Conservation (phyloP, 2,113 vertebrate genomes). For the Malurus cyaneus region DNA sequence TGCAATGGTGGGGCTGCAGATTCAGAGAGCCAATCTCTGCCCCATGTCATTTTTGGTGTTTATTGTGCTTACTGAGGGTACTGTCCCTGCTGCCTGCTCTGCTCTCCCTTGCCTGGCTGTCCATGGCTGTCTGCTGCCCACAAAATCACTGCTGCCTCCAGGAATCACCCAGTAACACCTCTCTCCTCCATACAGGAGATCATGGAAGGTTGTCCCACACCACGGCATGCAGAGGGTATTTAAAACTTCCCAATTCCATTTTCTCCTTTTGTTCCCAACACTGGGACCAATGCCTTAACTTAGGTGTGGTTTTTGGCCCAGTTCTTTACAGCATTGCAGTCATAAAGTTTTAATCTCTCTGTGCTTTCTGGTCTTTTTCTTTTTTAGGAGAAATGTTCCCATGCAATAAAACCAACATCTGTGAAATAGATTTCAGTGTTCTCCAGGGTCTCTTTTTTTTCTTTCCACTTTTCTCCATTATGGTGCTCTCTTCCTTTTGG, state of each 20-base stretch:
- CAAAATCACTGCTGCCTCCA: rapidly evolving
- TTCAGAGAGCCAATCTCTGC: not conserved
- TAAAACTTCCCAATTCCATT: not conserved
- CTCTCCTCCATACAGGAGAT: not conserved
- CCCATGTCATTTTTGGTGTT: not conserved
- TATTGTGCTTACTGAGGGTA: not conserved
- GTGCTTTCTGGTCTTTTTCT: not conserved
- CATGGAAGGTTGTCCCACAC: not conserved
- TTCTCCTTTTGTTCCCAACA: not conserved
- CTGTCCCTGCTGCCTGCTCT: not conserved
- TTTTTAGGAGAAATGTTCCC: not conserved
- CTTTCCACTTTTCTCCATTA: not conserved
- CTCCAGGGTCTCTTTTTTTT: not conserved
- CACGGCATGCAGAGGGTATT: not conserved
- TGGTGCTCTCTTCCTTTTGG: not conserved
- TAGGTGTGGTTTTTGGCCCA: rapidly evolving
- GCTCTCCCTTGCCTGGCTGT: not conserved
- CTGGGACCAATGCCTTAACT: not conserved
- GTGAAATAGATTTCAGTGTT: conserved; percentile 5
- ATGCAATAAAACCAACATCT: not conserved
- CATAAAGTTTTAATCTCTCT: not conserved
- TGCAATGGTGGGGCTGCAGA: not conserved
- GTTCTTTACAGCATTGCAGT: not conserved
- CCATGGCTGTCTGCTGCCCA: not conserved
- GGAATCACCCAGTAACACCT: not conserved